These are phyloP conservation scores for Lycaena phlaeas DNA, from an alignment of 2,888 invertebrate species.

Conservation along the genomic window DNA sequence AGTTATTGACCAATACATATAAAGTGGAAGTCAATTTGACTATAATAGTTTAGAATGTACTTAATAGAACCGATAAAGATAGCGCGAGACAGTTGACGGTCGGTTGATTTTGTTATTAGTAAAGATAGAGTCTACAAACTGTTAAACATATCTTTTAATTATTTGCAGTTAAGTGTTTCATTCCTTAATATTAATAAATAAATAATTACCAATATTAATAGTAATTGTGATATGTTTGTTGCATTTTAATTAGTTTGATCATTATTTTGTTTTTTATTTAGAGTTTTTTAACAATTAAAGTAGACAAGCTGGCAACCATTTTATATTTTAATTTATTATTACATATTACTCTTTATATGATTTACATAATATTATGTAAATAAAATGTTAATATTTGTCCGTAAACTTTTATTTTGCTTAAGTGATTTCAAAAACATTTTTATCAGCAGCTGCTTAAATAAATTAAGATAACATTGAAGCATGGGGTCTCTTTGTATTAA, in stretches of 20 bases:
- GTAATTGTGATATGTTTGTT: no score
- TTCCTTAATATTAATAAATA: no score
- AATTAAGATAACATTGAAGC: not conserved
- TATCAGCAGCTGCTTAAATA: not conserved
- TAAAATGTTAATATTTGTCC: not conserved
- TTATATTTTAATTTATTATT: no score
- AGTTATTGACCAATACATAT: slow-evolving; percentile 7
- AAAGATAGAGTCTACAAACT: not conserved
- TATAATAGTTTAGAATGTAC: slow-evolving; percentile 5
- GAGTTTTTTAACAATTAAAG: no score
- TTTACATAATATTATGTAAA: not conserved
- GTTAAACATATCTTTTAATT: not conserved
- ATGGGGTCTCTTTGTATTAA: not conserved
- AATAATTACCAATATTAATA: no score
- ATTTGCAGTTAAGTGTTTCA: no score
- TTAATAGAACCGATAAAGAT: slow-evolving; percentile 7
- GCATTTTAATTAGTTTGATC: no score
- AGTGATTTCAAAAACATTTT: not conserved
- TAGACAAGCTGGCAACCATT: no score
- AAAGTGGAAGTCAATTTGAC: slow-evolving; percentile 6
- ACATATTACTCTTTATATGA: no score
- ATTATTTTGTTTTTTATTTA: no score
- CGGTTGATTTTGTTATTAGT: not conserved
- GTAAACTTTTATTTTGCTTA: not conserved
- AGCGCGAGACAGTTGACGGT: not conserved